Evolutionary conservation across 2,797 vertebrate species (phyloP), one percentile per base, ranked within the genome.

Genomic region (Salarias fasciatus): DNA sequence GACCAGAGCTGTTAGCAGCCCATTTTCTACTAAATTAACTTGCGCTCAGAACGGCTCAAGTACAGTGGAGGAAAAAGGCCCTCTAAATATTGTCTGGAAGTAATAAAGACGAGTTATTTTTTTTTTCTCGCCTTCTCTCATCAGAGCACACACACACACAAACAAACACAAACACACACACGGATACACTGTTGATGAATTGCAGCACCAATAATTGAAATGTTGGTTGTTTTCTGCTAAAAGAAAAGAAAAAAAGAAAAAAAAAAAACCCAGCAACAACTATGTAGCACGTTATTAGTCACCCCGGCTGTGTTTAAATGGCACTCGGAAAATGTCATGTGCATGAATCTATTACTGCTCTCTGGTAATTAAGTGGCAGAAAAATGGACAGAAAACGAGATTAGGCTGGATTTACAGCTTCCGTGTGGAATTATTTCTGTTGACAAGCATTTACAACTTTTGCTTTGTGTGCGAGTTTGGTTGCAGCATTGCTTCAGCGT

Each of bases 21-120:
- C 77, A 85, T 92, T 90, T 90, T 86, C 84, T 82, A 77, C 80
- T 73, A 91, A 89, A 92, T 90, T 78, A 90, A 88, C 81, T 86
- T 73, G 63, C 59, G 60, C 78, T 77, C 54, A 45, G 68, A 80
- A 77, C 65, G 46, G 67, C n/a, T 53, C 40, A 51, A 69, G 67
- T 40, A 53, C 49, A 56, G 53, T 65, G 0, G 30, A 45, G 24
- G 29, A 67, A 53, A 78, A 57, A 0, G 42, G 46, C 33, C 24
- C 67, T 14, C 12, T 51, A 65, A 75, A 69, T 74, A 55, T 81
- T 73, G 63, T 80, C 66, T 75, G 60, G 63, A 49, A 80, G 59
- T 73, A 61, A 68, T 79, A 69, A 77, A 52, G 53, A 57, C 50
- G 67, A 65, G 42, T 71, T 59, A 36, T 62, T 61, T 36, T 43